phyloP scores from a whole-genome alignment of 2,888 invertebrate genomes.

The Myathropa florea region DNA sequence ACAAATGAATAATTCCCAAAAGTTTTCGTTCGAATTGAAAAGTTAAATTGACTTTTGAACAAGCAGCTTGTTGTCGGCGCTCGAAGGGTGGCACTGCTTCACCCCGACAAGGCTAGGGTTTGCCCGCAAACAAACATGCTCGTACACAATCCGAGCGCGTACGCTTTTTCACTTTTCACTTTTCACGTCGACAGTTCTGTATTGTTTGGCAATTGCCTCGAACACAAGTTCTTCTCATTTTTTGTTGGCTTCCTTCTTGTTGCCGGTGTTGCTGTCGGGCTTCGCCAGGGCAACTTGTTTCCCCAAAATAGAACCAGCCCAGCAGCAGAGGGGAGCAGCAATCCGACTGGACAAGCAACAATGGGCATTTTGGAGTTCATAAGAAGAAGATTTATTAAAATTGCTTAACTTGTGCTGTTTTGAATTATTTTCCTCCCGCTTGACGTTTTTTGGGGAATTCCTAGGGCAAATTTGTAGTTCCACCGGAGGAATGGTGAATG shows the following conservation, averaged over 20 bases:
- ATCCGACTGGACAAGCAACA: constrained; percentile 33
- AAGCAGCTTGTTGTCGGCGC: constrained; percentile 60
- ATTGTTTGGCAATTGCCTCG: constrained; percentile 56
- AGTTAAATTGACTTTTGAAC: constrained; percentile 71
- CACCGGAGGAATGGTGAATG: constrained; percentile 2
- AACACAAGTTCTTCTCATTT: constrained; percentile 9
- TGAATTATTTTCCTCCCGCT: constrained; percentile 42
- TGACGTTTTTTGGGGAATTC: constrained; percentile 11
- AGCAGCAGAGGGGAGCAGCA: not conserved
- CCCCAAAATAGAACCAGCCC: not conserved
- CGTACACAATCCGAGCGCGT: constrained; percentile 10
- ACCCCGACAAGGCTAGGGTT: not conserved
- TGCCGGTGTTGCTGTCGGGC: not conserved
- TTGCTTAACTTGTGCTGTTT: constrained; percentile 48
- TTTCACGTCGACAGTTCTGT: constrained; percentile 48
- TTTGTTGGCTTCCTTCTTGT: constrained; percentile 4
- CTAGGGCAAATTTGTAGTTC: not conserved
- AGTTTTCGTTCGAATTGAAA: constrained; percentile 68
- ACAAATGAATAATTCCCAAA: constrained; percentile 69
- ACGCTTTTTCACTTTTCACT: constrained; percentile 57
- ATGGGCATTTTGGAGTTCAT: constrained; percentile 56
- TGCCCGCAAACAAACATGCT: constrained; percentile 29
- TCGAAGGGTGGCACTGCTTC: constrained; percentile 39
- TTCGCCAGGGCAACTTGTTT: constrained; percentile 17
- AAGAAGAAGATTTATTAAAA: constrained; percentile 60